A percentile compares a stretch with the other conserved stretches of the same genome.
These are phyloP conservation scores for Spinibarbus caldwelli DNA, from an alignment of 2,797 vertebrate genomes.

Conservation along the genomic window DNA sequence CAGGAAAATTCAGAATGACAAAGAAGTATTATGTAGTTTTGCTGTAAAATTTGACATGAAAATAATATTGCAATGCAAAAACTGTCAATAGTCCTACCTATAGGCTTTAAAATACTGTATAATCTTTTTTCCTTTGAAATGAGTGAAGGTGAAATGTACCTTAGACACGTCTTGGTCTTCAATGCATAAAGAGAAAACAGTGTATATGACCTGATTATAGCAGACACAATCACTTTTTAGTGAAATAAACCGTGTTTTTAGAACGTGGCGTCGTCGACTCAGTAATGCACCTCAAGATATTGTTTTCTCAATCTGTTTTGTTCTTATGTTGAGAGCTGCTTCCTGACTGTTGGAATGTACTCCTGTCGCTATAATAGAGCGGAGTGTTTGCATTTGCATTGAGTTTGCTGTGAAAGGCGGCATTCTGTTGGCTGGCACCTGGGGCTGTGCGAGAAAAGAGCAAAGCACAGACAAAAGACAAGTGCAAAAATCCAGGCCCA, in stretches of 20 bases:
- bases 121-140: neutral
- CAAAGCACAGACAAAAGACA: constrained; percentile 77
- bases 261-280: neutral
- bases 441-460: constrained; percentile 75
- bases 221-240: neutral
- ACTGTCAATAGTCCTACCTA: too few species aligned
- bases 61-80: neutral
- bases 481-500: constrained; percentile 76
- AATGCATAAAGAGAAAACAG: neutral
- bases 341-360: constrained; percentile 75
- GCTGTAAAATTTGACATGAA: neutral
- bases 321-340: constrained; percentile 66
- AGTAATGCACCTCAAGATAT: constrained; percentile 59
- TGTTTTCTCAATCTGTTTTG: constrained; percentile 63
- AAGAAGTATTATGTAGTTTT: neutral
- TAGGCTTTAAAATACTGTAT: neutral
- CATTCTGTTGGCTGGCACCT: constrained; percentile 75
- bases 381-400: constrained; percentile 76
- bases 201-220: neutral
- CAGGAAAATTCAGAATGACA: neutral
- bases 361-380: constrained; percentile 73
- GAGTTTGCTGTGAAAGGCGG: constrained; percentile 74
- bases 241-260: constrained; percentile 18
- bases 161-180: neutral
- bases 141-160: neutral